phyloP scores from a whole-genome alignment of 1,140 invertebrate species.

The Vanessa tameamea region DNA sequence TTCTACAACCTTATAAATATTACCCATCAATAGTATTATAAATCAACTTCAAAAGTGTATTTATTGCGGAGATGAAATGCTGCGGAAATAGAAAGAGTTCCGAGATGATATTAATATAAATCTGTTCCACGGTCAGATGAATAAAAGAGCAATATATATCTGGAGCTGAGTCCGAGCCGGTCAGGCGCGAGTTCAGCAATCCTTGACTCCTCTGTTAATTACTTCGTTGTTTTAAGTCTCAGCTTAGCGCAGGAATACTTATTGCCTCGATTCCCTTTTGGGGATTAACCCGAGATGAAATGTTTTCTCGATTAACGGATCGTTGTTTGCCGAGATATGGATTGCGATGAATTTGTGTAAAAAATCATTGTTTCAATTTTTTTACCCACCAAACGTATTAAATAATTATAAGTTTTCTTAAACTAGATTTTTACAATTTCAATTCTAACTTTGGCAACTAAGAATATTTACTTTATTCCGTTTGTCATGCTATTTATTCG shows the following conservation, averaged over 20 bases:
- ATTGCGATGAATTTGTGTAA: background rate
- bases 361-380: background rate
- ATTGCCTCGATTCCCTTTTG: slow-evolving; percentile 18
- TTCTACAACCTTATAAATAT: too few relatives aligned
- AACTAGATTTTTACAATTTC: too few relatives aligned
- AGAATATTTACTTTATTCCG: too few relatives aligned
- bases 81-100: background rate
- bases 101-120: background rate
- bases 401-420: background rate
- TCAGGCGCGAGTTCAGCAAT: background rate
- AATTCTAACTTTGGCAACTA: too few relatives aligned
- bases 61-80: too few relatives aligned
- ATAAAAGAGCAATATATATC: slow-evolving; percentile 3
- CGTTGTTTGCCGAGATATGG: background rate
- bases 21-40: too few relatives aligned
- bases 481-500: too few relatives aligned
- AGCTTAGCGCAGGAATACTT: slow-evolving; percentile 24
- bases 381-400: too few relatives aligned
- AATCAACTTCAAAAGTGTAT: too few relatives aligned
- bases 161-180: background rate
- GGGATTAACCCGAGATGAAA: slow-evolving; percentile 16
- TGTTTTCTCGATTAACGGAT: slow-evolving; percentile 4
- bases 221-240: slow-evolving; percentile 27
- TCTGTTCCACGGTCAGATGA: background rate
- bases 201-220: slow-evolving; percentile 17